Conservation (phyloP, 1,140 invertebrate genomes). For the Drosophila bipectinata region DNA sequence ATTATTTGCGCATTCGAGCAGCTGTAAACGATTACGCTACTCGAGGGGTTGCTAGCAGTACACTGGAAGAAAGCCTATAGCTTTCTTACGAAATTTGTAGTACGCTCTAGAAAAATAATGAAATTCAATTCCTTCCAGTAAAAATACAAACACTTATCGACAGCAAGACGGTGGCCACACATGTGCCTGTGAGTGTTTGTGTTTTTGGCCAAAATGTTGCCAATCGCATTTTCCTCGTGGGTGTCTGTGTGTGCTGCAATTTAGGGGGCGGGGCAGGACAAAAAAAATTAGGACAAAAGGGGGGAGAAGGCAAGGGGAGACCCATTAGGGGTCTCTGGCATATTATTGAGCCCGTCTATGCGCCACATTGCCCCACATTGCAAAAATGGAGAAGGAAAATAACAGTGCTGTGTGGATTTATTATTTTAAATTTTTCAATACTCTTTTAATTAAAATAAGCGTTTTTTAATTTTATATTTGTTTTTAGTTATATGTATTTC, state of each 20-base stretch:
- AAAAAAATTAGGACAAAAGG: conserved; percentile 13
- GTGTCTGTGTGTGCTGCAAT: conserved; percentile 64
- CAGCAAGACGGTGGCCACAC: conserved; percentile 10
- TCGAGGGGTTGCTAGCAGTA: neutral
- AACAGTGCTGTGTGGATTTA: neutral
- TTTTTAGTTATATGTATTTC: neutral
- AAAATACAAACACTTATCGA: conserved; percentile 65
- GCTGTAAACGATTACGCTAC: conserved; percentile 80
- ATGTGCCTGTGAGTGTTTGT: conserved; percentile 30
- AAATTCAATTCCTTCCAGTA: conserved; percentile 1
- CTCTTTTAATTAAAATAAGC: conserved; percentile 8
- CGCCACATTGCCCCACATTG: conserved; percentile 76
- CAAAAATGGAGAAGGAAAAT: conserved; percentile 19
- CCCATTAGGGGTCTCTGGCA: conserved; percentile 38
- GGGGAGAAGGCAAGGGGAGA: neutral
- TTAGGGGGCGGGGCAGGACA: conserved; percentile 1
- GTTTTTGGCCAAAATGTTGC: conserved; percentile 70
- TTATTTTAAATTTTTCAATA: neutral
- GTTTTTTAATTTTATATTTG: no score
- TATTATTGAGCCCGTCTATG: conserved; percentile 78
- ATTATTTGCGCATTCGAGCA: conserved; percentile 82
- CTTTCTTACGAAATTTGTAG: neutral
- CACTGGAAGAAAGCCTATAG: neutral
- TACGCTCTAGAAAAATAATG: neutral
- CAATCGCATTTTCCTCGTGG: conserved; percentile 58